Evolutionary conservation across 2,797 vertebrate species (phyloP), one percentile per base, ranked within the genome.

Genomic region (Takifugu rubripes): DNA sequence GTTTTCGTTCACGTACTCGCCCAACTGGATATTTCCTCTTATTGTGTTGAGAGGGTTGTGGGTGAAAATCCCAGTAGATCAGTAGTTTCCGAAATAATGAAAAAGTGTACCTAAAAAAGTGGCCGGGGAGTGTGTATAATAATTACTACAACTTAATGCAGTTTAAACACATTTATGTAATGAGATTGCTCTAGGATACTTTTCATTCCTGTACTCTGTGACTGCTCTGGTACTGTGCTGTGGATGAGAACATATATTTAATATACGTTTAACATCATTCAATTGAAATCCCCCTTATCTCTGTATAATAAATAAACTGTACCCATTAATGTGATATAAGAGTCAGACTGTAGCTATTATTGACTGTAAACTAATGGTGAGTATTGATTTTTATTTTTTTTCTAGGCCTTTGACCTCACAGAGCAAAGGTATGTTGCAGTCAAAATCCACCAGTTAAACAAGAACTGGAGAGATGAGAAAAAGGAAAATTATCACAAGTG

Each of bases 401-500:
- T 61, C 25, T 85, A 99, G 97, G 97, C 97, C 52, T 99, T 99
- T 88, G 97, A 99, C 89, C 90, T 99, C 91, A 98, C 96, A 56
- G 97, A 99, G 88, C 97, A 99, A 84, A 94, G 97, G 88, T 99
- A 99, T 0, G 97, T 98, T 78, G 97, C 97, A 45, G 97, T 99
- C 85, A 99, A 99, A 93, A 99, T 99, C 87, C 97, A 99, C 88
- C 97, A 99, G 91, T 92, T 99, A 84, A 99, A 99, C 91, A 99
- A 99, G 88, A 99, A 97, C 89, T 99, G 97, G 97, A 93, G 97
- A 74, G 97, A 98, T 63, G 97, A 99, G 89, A 99, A 99, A 90
- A 99, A 99, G 78, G 97, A 99, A 83, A 99, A 99, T 88, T 99
- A 99, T 84, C 97, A 99, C 89, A 99, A 98, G 97, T 99, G 68